Evolutionary conservation across 1,140 invertebrate species (phyloP), one percentile per base, ranked within the genome.

Genomic region (Probaryconus sp.): DNA sequence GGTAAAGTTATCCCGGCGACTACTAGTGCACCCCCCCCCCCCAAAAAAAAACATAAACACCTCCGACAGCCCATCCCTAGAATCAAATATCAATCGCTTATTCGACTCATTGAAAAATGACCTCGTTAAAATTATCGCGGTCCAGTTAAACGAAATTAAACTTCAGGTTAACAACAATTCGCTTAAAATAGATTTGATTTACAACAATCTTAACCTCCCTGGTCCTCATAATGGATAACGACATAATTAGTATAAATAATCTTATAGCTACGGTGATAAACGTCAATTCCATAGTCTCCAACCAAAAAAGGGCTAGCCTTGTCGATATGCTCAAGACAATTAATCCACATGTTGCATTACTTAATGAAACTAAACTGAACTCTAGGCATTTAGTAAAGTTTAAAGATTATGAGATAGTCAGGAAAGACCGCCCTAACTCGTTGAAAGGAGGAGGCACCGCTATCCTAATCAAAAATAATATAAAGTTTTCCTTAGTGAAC

Each of bases 361-460:
- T 76, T 3, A 43, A 20, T 1, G 77, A 79, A 70, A 79, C 77
- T 0, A 76, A 79, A 71, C 13, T 79, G 5, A 26, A 64, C 9
- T 10, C 35, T 10, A 74, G 28, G 7, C 71, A 74, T 16, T 53
- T 53, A 26, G 1, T 72, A 2, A 0, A 11, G 6, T 68, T 77
- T 14, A 13, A 58, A 51, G 28, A 79, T 3, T 78, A 78, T 16
- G 37, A 47, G 0, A 24, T 78, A 5, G 33, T 76, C 0, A 55
- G 76, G 26, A 60, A 26, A 1, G 76, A 79, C n/a, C 42, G 72
- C 63, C 37, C 5, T 0, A 48, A 38, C 1, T 13, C 26, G 0
- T 48, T 10, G 1, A 28, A 70, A 45, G 75, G 68, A 1, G 78
- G 78, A 0, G 75, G 69, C 0, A 75, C 64, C 1, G 74, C 35